Base-by-base conservation (phyloP, 2,797 vertebrate species). In the Muraenolepis orangiensis region DNA sequence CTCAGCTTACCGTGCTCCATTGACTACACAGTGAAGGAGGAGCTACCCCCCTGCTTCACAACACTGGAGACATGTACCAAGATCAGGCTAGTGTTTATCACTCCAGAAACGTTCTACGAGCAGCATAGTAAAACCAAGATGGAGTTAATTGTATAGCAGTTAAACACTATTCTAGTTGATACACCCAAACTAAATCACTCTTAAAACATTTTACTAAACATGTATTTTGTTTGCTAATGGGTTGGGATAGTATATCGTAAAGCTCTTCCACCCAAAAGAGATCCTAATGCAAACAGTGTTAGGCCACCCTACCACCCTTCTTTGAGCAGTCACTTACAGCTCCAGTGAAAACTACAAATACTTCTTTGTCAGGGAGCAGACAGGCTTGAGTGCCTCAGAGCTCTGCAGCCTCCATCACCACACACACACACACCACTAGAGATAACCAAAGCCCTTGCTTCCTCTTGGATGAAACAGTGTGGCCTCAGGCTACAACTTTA, bases 361-460 rank as follows among this genome's bases (percentile, higher is more conserved):
- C 76, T 46, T 85, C 86, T 88, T 90, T 91, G 89, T 91, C 72
- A 72, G 76, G 84, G 81, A 80, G 86, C 80, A 69, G 69, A 74
- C 76, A 89, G 74, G 84, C 83, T 83, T 88, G 70, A 84, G 74
- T 72, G 57, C 82, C 81, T 89, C 46, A 87, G 85, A 79, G 80
- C 73, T 64, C 81, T 79, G 80, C 76, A 77, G 78, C 66, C 81
- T 81, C 73, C 74, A 76, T 42, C 82, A n/a, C n/a, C n/a, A n/a
- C n/a, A 23, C 46, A 64, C 73, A 81, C 72, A 75, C 70, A 67
- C 64, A 75, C 26, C 38, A 76, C 28, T 29, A 68, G 75, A 81
- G 78, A 77, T 80, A 71, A 83, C 79, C 18, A 79, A 80, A 80
- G 32, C 69, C 69, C 74, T 80, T n/a, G 64, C 34, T 82, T 81